Evolutionary conservation across 2,113 vertebrate genomes (phyloP).

Genomic region (Thinocorus orbignyianus): DNA sequence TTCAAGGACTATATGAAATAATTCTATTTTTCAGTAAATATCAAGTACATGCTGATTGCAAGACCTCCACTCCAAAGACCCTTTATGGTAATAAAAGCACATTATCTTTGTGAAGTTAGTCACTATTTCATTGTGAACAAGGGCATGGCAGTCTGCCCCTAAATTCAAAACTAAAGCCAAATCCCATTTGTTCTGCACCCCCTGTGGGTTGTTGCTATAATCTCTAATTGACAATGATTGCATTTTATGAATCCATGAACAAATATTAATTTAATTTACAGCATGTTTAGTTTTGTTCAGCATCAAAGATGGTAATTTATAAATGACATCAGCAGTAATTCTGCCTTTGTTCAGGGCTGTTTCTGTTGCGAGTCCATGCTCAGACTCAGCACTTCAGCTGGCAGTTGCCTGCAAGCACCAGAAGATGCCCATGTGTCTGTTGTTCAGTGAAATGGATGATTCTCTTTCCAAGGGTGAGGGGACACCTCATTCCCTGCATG

Average conservation of each 20-base stretch:
- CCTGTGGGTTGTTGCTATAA: neutral
- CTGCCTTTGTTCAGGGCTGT: neutral
- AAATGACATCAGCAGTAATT: neutral
- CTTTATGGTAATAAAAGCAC: neutral
- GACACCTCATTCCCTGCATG: neutral
- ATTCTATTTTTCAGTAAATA: neutral
- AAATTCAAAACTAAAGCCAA: neutral
- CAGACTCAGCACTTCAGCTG: neutral
- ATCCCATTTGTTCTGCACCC: neutral
- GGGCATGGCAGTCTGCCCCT: neutral
- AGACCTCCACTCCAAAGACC: neutral
- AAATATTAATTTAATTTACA: slow-evolving; percentile 17
- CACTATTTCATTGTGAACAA: neutral
- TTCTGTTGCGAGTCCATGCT: neutral
- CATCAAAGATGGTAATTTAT: neutral
- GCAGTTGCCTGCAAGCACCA: neutral
- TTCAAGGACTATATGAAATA: neutral
- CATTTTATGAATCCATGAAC: neutral
- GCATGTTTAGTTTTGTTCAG: neutral
- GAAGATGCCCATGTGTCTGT: neutral
- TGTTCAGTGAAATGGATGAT: neutral
- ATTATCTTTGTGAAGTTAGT: neutral
- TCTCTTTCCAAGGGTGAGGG: neutral
- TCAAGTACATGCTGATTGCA: neutral
- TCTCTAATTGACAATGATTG: neutral